Evolutionary conservation across 2,113 vertebrate genomes (phyloP).

Genomic region (Odocoileus virginianus): DNA sequence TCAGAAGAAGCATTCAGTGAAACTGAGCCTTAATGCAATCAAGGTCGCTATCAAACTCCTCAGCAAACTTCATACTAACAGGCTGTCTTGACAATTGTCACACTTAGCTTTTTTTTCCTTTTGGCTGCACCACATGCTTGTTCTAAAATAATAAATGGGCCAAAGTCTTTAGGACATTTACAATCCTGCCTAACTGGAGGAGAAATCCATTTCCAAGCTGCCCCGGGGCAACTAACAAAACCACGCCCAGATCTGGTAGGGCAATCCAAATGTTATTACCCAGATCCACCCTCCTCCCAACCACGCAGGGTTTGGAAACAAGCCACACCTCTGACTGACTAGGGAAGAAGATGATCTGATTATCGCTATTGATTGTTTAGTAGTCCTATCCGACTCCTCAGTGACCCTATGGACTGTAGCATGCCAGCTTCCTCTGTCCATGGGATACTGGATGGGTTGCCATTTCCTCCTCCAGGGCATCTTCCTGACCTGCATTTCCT

Average conservation of each 20-base stretch:
- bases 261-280: not conserved
- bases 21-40: not conserved
- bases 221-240: not conserved
- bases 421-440: not conserved
- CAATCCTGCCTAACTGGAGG: not conserved
- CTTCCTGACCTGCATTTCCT: not conserved
- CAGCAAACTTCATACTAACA: not conserved
- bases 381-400: not conserved
- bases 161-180: not conserved
- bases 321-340: not conserved
- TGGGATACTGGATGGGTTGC: not conserved
- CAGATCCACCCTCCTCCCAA: not conserved
- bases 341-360: not conserved
- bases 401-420: not conserved
- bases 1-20: not conserved
- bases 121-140: not conserved
- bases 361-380: not conserved
- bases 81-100: not conserved
- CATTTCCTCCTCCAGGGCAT: not conserved
- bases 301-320: not conserved
- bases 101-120: not conserved
- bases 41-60: not conserved
- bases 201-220: not conserved
- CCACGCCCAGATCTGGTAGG: not conserved
- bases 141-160: not conserved